Evolutionary conservation across 2,113 vertebrate genomes (phyloP).

Genomic region (Engystomops pustulosus): DNA sequence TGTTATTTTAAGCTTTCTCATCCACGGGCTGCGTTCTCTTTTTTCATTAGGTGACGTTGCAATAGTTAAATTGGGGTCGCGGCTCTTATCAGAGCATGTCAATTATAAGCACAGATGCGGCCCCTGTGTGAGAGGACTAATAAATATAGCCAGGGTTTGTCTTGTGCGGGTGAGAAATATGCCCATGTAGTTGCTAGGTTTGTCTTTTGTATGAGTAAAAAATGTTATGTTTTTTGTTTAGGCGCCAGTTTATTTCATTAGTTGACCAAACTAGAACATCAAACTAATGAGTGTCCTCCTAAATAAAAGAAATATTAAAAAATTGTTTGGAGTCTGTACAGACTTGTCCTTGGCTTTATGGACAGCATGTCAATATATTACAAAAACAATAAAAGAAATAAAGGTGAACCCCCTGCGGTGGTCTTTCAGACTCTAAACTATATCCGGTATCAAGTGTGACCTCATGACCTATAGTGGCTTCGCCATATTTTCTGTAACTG

Average conservation of each 20-base stretch:
- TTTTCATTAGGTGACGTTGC: constrained; percentile 36
- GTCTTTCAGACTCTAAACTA: no score
- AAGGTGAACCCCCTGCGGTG: no score
- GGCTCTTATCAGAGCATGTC: constrained; percentile 46
- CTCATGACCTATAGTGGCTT: no score
- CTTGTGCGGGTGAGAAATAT: constrained; percentile 4
- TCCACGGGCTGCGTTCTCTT: neutral
- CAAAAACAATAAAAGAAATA: no score
- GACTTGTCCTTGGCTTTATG: no score
- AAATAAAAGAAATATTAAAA: no score
- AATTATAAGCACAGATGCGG: constrained; percentile 38
- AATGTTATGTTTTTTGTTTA: neutral
- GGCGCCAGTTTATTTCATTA: neutral
- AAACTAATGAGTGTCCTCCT: neutral
- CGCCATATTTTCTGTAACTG: no score
- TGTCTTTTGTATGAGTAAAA: neutral
- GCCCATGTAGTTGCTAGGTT: neutral
- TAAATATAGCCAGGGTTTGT: neutral
- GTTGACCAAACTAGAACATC: neutral
- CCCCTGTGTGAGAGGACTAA: constrained; percentile 6
- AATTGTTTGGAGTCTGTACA: no score
- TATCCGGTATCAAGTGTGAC: no score
- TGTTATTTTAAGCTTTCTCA: constrained; percentile 42
- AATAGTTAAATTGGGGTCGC: constrained; percentile 45
- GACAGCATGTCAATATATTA: no score